Evolutionary conservation across 2,113 vertebrate species (phyloP), one percentile per base, ranked within the genome.

Genomic region (Gasterosteus aculeatus): DNA sequence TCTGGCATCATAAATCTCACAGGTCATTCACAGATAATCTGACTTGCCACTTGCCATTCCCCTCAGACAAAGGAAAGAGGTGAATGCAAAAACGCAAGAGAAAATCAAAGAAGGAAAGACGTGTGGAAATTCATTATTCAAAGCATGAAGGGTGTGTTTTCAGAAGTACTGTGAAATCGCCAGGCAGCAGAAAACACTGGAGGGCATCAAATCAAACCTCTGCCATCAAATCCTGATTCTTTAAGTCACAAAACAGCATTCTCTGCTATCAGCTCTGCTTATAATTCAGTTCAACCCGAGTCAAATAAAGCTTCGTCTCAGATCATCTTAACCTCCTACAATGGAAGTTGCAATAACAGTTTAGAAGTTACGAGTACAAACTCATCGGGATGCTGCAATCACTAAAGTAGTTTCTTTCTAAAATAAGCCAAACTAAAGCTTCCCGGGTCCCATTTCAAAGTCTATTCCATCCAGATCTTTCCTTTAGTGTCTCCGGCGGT

Each of bases 91-190:
- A 18, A 57, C 39, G 12, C 29, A 10, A 15, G 19, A 10, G 53
- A 19, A 38, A 65, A 65, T 61, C 18, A 51, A 66, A 46, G n/a
- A 47, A 69, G 57, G 46, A 49, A 26, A 16, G 14, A 42, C 44
- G 33, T 19, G 46, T 56, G 19, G 19, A 15, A 62, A 51, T 18
- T 33, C 5, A 51, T 69, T 19, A 65, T 38, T 81, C 44, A 49
- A 29, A 76, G 15, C 1, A 29, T 39, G 68, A 65, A 26, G 41
- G 44, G 47, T 7, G 57, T 14, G 18, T 26, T 78, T 63, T 84
- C 85, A 72, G 44, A 62, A 61, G 69, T 3, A 18, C 7, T 78
- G 29, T 58, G 35, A 60, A 65, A 70, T 38, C 61, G 61, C 59
- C 62, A 65, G 72, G 57, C 60, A 49, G 69, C 2, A 67, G 38